Base-by-base conservation (phyloP, 2,797 vertebrate species). In the Malacoctenus gilli region DNA sequence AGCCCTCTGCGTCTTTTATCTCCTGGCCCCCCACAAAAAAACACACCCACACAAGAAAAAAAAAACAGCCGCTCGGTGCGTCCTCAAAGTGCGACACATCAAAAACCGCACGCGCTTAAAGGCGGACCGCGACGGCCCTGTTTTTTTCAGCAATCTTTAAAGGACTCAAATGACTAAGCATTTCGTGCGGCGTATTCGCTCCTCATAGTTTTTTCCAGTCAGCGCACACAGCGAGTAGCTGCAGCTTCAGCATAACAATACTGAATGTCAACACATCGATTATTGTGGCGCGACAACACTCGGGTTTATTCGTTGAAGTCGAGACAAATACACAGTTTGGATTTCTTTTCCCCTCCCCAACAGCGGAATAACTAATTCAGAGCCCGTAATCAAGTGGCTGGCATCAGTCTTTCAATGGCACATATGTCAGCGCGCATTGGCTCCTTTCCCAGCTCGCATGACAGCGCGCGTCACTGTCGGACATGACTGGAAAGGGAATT, bases 1-100 rank as follows among this genome's bases (percentile, higher is more conserved):
- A 72, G 60, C 68, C 59, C 41, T 34, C 14, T 16, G 57, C 0
- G 40, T 32, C 43, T 65, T 73, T 80, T 70, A 86, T 85, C 67
- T 80, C 50, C 31, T 1, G 23, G 55, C 42, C 66, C 39, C 41
- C 73, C n/a, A n/a, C n/a, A n/a, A n/a, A n/a, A n/a, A n/a, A n/a
- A n/a, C n/a, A n/a, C n/a, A n/a, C n/a, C n/a, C n/a, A n/a, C n/a
- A n/a, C n/a, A n/a, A n/a, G n/a, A n/a, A n/a, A n/a, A 80, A 37
- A 72, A 64, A 28, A 81, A 75, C 73, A 67, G 65, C 46, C 12
- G 11, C 66, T 64, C 46, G 32, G 46, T 15, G 36, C 46, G 57
- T 14, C 34, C 34, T 73, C 42, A 64, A 40, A 59, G 61, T 46
- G 41, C 0, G 13, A 50, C 60, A 61, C 72, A 75, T 78, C 68